Percentiles rank a stretch among this genome's conserved stretches.
These are phyloP conservation scores for Buathra laborator DNA, from an alignment of 2,888 invertebrate species.

Conservation along the genomic window DNA sequence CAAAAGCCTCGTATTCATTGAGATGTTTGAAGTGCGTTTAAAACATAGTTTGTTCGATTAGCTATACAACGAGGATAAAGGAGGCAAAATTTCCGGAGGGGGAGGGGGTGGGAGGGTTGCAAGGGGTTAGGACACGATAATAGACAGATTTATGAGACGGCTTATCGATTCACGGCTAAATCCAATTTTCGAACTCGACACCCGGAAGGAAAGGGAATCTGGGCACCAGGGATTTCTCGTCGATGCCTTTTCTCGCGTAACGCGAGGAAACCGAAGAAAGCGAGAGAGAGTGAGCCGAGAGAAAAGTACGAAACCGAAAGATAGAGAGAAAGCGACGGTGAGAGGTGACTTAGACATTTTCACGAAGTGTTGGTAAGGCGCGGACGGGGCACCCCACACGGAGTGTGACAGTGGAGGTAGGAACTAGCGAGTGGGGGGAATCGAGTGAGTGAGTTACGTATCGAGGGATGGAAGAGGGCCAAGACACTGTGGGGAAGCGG, in stretches of 20 bases:
- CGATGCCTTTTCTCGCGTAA: conserved; percentile 1
- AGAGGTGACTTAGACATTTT: conserved; percentile 48
- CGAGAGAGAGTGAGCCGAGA: conserved; percentile 19
- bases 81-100: conserved; percentile 37
- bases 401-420: not conserved
- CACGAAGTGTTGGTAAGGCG: conserved; percentile 22
- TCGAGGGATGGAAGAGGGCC: conserved; percentile 67
- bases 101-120: not conserved
- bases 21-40: not conserved
- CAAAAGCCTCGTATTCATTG: not conserved
- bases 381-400: conserved; percentile 8
- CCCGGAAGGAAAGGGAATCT: conserved; percentile 68
- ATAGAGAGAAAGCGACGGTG: conserved; percentile 1
- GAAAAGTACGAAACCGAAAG: conserved; percentile 29
- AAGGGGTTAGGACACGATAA: conserved; percentile 74
- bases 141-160: conserved; percentile 82
- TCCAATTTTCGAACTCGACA: conserved; percentile 81
- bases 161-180: conserved; percentile 82
- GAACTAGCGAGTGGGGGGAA: conserved; percentile 8
- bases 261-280: conserved; percentile 19
- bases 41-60: not conserved
- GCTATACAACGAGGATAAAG: not conserved
- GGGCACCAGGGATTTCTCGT: conserved; percentile 27
- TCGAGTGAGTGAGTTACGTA: conserved; percentile 64
- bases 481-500: conserved; percentile 57